Conservation (phyloP, 1,140 invertebrate species). For the Leptinotarsa texana region DNA sequence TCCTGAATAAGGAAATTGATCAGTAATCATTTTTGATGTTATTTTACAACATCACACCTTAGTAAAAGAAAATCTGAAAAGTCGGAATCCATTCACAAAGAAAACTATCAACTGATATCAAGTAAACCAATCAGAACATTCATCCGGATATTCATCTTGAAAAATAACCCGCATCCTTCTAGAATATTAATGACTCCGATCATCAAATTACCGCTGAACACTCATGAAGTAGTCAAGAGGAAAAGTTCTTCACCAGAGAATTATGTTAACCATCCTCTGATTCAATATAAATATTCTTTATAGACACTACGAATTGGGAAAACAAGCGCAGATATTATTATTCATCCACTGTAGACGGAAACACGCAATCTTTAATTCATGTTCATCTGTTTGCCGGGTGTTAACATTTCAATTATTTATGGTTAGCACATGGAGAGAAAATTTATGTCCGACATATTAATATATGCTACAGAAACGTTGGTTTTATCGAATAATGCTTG, state of each 20-base stretch:
- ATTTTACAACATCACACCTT: too few relatives aligned
- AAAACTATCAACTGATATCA: too few relatives aligned
- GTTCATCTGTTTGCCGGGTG: slow-evolving; percentile 7
- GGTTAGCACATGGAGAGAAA: neutral
- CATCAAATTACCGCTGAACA: neutral
- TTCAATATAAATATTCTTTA: neutral
- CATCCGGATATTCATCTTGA: neutral
- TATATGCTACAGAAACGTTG: neutral
- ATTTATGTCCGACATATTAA: neutral
- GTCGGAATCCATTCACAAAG: too few relatives aligned
- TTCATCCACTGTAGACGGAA: neutral
- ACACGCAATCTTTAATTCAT: slow-evolving; percentile 3
- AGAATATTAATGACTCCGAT: neutral
- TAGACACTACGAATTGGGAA: neutral
- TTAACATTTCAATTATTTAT: slow-evolving; percentile 9
- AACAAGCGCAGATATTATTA: slow-evolving; percentile 4
- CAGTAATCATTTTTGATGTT: too few relatives aligned
- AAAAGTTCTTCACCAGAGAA: neutral
- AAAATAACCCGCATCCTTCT: neutral
- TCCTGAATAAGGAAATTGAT: too few relatives aligned
- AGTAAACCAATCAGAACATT: neutral
- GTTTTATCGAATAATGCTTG: neutral
- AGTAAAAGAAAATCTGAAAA: too few relatives aligned
- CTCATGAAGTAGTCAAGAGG: neutral
- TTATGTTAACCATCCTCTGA: neutral